phyloP scores from a whole-genome alignment of 1,140 invertebrate genomes.

The Drosophila orosa region DNA sequence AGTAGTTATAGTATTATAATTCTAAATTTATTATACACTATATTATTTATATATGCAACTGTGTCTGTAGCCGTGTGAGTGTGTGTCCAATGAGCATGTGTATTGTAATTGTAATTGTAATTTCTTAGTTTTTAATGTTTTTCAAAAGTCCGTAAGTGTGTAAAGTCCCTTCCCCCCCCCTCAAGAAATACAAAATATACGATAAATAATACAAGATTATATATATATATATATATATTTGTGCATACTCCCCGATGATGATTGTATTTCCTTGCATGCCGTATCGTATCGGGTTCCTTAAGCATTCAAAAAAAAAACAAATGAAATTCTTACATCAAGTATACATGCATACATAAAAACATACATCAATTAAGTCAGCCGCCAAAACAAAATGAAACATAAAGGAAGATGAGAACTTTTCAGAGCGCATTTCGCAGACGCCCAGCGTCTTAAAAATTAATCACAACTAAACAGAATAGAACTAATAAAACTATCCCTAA shows the following conservation, averaged over 20 bases:
- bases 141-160: slow-evolving; percentile 67
- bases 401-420: slow-evolving; percentile 46
- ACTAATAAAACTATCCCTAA: slow-evolving; percentile 34
- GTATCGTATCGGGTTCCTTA: slow-evolving; percentile 59
- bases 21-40: slow-evolving; percentile 46
- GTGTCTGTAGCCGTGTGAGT: slow-evolving; percentile 57
- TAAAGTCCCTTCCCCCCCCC: slow-evolving; percentile 22
- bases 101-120: slow-evolving; percentile 37
- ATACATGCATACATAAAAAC: slow-evolving; percentile 23
- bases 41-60: slow-evolving; percentile 44
- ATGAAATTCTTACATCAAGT: slow-evolving; percentile 63
- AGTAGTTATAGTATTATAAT: slow-evolving; percentile 79
- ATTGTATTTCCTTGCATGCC: slow-evolving; percentile 60
- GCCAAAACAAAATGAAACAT: slow-evolving; percentile 58
- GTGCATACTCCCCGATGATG: slow-evolving; percentile 30
- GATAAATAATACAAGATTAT: slow-evolving; percentile 40
- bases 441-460: slow-evolving; percentile 71
- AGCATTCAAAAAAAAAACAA: slow-evolving; percentile 55
- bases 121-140: slow-evolving; percentile 58
- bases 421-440: slow-evolving; percentile 75
- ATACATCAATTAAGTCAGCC: slow-evolving; percentile 51
- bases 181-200: slow-evolving; percentile 29
- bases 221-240: slow-evolving; percentile 33
- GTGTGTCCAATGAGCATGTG: slow-evolving; percentile 45
- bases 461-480: slow-evolving; percentile 42